Percentiles rank a stretch among this genome's conserved stretches.
Conservation (phyloP, 1,140 invertebrate genomes). For the Thaumetopoea pityocampa region DNA sequence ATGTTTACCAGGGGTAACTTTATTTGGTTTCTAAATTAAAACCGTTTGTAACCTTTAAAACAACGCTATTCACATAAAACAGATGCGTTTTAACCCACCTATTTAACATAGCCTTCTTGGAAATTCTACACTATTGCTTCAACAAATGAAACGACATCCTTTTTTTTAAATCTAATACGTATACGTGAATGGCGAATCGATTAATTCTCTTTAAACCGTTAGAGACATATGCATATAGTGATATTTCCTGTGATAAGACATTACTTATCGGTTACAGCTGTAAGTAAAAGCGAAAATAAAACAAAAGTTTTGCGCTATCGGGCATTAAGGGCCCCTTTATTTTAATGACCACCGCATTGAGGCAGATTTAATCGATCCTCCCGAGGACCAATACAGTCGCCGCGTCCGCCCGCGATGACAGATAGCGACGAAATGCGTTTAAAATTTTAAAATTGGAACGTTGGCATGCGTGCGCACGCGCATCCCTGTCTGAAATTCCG, state of each 20-base stretch:
- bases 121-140: slow-evolving; percentile 1
- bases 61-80: too few relatives aligned
- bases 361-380: slow-evolving; percentile 54
- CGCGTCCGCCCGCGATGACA: slow-evolving; percentile 59
- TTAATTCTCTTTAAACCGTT: slow-evolving; percentile 21
- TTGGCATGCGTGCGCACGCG: slow-evolving; percentile 40
- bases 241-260: slow-evolving; percentile 21
- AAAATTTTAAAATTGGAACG: slow-evolving; percentile 41
- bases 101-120: too few relatives aligned
- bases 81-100: too few relatives aligned
- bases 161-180: slow-evolving; percentile 14
- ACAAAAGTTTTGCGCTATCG: slow-evolving; percentile 36
- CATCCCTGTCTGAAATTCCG: slow-evolving; percentile 33
- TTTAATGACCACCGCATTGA: slow-evolving; percentile 58
- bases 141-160: slow-evolving; percentile 12
- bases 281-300: slow-evolving; percentile 20
- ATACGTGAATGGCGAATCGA: slow-evolving; percentile 11
- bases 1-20: too few relatives aligned
- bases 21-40: too few relatives aligned
- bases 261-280: slow-evolving; percentile 22
- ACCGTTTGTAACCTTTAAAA: too few relatives aligned
- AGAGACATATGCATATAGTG: slow-evolving; percentile 19
- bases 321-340: slow-evolving; percentile 51
- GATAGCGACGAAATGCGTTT: slow-evolving; percentile 58
- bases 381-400: slow-evolving; percentile 29